These are phyloP conservation scores for Diabrotica virgifera DNA, from an alignment of 1,140 invertebrate genomes.

Conservation along the genomic window DNA sequence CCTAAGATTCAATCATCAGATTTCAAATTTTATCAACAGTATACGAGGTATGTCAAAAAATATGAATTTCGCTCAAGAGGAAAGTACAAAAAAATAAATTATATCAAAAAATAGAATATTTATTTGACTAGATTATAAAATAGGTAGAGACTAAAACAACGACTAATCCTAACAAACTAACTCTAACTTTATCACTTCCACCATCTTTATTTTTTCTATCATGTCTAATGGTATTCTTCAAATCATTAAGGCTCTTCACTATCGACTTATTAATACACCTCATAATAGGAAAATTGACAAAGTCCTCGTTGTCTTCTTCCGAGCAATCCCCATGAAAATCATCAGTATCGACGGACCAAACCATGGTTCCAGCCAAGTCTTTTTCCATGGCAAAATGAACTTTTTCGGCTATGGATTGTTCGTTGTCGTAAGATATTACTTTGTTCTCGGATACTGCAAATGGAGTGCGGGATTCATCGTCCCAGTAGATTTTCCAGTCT, in stretches of 20 bases:
- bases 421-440: constrained; percentile 64
- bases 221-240: constrained; percentile 46
- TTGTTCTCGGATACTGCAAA: constrained; percentile 56
- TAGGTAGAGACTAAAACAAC: not conserved
- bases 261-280: constrained; percentile 62
- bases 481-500: constrained; percentile 59
- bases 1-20: too few species aligned
- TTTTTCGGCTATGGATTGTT: constrained; percentile 60
- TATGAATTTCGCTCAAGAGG: too few species aligned
- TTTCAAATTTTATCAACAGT: too few species aligned
- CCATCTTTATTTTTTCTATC: constrained; percentile 13
- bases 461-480: constrained; percentile 57
- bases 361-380: constrained; percentile 73
- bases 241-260: constrained; percentile 54
- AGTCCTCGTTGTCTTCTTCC: constrained; percentile 50
- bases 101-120: not conserved
- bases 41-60: too few species aligned
- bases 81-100: too few species aligned
- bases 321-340: constrained; percentile 68
- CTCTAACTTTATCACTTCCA: not conserved
- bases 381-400: constrained; percentile 62
- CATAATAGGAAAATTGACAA: constrained; percentile 55
- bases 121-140: not conserved
- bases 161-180: not conserved
- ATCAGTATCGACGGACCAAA: constrained; percentile 79